These are phyloP conservation scores for Sceloporus undulatus DNA, from an alignment of 2,113 vertebrate genomes.

Conservation along the genomic window DNA sequence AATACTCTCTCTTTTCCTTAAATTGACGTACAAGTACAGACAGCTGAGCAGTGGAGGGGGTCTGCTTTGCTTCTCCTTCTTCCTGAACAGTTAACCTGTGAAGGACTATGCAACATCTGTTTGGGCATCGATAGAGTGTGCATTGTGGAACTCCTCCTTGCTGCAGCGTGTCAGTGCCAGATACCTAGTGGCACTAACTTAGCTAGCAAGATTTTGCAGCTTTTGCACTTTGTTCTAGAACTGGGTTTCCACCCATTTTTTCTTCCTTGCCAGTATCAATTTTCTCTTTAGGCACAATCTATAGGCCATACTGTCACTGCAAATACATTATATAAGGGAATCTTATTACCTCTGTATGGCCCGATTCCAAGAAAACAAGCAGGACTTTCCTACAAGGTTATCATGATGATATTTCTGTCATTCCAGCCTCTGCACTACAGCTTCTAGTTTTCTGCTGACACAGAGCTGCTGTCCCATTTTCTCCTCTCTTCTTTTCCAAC, in stretches of 20 bases:
- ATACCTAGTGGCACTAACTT: not conserved
- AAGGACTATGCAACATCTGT: not conserved
- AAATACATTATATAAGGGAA: slow-evolving; percentile 15
- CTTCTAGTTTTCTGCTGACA: slow-evolving; percentile 1
- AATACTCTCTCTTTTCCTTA: slow-evolving; percentile 11
- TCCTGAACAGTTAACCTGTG: not conserved
- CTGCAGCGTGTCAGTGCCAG: not conserved
- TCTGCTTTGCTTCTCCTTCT: not conserved
- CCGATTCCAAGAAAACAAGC: slow-evolving; percentile 6
- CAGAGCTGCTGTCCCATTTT: not conserved
- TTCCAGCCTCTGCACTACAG: not conserved
- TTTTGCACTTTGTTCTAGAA: not conserved
- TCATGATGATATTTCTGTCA: not conserved
- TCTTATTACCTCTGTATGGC: slow-evolving; percentile 26
- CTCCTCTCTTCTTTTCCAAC: not conserved
- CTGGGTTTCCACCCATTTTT: slow-evolving; percentile 23
- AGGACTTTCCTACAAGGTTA: not conserved
- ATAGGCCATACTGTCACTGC: slow-evolving; percentile 7
- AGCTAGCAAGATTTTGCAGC: not conserved
- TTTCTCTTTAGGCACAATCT: slow-evolving; percentile 14
- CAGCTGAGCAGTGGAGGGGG: not conserved
- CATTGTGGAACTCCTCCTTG: not conserved
- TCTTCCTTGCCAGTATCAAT: slow-evolving; percentile 5
- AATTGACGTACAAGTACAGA: not conserved
- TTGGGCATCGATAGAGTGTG: not conserved